Conservation (phyloP, 2,113 vertebrate species). For the Ptychochromis oligacanthus region DNA sequence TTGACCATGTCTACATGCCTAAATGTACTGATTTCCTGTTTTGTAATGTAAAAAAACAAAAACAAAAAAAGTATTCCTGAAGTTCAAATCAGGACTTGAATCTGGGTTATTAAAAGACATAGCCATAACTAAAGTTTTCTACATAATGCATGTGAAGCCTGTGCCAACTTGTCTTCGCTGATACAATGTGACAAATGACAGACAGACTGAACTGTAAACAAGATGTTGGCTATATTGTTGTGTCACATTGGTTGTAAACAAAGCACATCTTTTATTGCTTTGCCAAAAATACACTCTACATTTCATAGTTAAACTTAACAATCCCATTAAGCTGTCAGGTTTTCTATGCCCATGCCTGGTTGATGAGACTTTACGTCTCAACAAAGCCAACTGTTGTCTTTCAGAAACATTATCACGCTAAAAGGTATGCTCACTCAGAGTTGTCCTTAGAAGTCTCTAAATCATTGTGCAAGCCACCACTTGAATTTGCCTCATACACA, state of each 20-base stretch:
- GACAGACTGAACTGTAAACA: conserved; percentile 25
- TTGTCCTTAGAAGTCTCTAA: conserved; percentile 7
- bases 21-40: not conserved
- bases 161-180: not conserved
- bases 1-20: not conserved
- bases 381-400: not conserved
- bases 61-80: not conserved
- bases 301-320: conserved; percentile 39
- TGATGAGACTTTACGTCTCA: conserved; percentile 17
- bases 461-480: not conserved
- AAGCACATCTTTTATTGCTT: conserved; percentile 6
- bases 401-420: conserved; percentile 6
- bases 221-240: conserved; percentile 16
- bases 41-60: not conserved
- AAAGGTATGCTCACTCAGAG: not conserved
- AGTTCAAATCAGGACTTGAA: not conserved
- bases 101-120: not conserved
- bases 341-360: not conserved
- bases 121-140: not conserved
- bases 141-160: not conserved
- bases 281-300: conserved; percentile 27
- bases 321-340: conserved; percentile 52
- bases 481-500: not conserved
- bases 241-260: conserved; percentile 13
- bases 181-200: conserved; percentile 2